Evolutionary conservation across 1,140 invertebrate genomes (phyloP).

Genomic region (Caerostris darwini): DNA sequence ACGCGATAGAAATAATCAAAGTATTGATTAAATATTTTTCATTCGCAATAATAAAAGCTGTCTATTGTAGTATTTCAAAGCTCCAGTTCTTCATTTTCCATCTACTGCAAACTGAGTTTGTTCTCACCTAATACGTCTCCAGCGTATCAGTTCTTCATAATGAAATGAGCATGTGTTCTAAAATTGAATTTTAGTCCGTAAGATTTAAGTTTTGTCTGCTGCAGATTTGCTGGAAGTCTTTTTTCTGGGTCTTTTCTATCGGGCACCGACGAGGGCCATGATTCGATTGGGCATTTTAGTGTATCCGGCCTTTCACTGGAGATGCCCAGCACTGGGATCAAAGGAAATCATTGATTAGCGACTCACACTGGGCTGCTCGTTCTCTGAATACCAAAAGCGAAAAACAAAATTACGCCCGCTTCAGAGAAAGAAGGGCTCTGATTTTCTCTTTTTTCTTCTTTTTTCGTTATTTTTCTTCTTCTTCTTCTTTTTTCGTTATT

Average conservation of each 20-base stretch:
- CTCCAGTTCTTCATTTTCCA: background rate
- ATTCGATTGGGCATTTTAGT: slow-evolving; percentile 6
- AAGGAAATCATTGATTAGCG: slow-evolving; percentile 55
- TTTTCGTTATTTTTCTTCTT: background rate
- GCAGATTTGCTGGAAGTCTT: background rate
- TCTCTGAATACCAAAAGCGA: slow-evolving; percentile 43
- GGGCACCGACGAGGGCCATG: background rate
- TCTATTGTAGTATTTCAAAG: background rate
- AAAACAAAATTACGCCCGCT: slow-evolving; percentile 14
- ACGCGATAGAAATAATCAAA: no score
- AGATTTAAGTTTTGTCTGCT: slow-evolving; percentile 11
- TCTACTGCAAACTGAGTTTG: background rate
- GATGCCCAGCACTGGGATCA: slow-evolving; percentile 7
- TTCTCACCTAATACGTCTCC: background rate
- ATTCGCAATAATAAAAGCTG: background rate
- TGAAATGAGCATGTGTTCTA: slow-evolving; percentile 11
- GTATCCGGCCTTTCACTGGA: slow-evolving; percentile 23
- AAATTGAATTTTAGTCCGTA: slow-evolving; percentile 13
- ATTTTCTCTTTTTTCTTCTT: background rate
- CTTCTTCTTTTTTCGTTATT: background rate
- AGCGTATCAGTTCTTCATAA: background rate
- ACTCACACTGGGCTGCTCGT: background rate
- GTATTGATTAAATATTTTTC: no score
- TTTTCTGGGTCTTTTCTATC: background rate
- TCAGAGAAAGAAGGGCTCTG: background rate